Percentiles rank a stretch among this genome's conserved stretches.
phyloP scores from a whole-genome alignment of 2,797 vertebrate species.

The Bucorvus abyssinicus region DNA sequence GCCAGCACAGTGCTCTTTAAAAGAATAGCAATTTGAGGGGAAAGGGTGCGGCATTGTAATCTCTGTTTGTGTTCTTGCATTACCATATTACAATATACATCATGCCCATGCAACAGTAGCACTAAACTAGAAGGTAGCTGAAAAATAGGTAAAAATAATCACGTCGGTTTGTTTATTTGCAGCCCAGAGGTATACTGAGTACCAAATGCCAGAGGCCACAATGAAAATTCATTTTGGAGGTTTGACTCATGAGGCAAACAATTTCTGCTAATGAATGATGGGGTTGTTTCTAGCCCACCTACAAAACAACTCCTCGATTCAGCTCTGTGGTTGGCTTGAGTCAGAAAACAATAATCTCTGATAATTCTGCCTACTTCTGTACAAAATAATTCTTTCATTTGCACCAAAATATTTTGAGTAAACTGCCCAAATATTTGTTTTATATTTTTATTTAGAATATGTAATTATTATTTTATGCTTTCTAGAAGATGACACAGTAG shows the following conservation, averaged over 20 bases:
- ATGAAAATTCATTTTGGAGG: neutral
- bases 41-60: neutral
- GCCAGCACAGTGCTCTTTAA: neutral
- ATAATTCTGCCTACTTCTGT: neutral
- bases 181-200: neutral
- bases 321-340: neutral
- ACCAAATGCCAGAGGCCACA: neutral
- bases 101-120: neutral
- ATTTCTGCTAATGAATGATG: neutral
- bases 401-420: neutral
- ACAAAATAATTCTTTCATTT: neutral
- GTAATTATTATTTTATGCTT: neutral
- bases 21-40: fast-evolving
- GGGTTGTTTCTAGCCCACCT: neutral
- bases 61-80: neutral
- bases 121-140: neutral
- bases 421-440: neutral
- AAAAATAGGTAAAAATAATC: neutral
- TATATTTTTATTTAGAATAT: neutral
- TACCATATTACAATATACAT: neutral
- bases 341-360: neutral
- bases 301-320: neutral
- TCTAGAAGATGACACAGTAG: neutral
- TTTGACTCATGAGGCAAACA: neutral
- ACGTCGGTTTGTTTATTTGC: neutral